phyloP scores from a whole-genome alignment of 2,888 invertebrate genomes.

The Orchestes rusci region DNA sequence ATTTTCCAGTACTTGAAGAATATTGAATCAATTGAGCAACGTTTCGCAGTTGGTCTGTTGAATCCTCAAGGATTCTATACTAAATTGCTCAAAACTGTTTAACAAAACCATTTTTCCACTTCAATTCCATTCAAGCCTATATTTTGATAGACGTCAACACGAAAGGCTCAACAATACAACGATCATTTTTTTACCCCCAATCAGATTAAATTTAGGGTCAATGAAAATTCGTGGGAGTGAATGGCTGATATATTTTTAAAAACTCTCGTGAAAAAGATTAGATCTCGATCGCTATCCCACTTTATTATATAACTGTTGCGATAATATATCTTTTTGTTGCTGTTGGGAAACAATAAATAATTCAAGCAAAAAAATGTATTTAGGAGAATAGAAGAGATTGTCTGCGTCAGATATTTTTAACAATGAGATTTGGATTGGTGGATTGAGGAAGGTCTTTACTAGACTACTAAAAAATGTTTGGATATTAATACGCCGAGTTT shows the following conservation, averaged over 20 bases:
- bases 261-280: conserved; percentile 6
- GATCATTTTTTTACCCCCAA: conserved; percentile 17
- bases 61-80: no score
- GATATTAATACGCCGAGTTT: no score
- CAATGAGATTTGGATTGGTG: background rate
- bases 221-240: conserved; percentile 20
- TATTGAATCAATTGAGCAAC: no score
- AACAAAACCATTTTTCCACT: no score
- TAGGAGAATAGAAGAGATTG: conserved; percentile 9
- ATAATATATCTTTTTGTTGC: conserved; percentile 8
- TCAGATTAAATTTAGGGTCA: conserved; percentile 24
- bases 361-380: conserved; percentile 8
- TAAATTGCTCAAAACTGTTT: no score
- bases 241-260: conserved; percentile 13
- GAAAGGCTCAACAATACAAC: conserved; percentile 12
- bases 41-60: no score
- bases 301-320: conserved; percentile 19
- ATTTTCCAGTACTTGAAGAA: no score
- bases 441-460: no score
- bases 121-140: no score
- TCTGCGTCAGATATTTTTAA: conserved; percentile 5
- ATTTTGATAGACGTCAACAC: conserved; percentile 19
- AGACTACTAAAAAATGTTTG: no score
- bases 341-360: conserved; percentile 7
- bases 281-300: conserved; percentile 12